phyloP scores from a whole-genome alignment of 2,888 invertebrate species.

The Watsonalla cultraria region DNA sequence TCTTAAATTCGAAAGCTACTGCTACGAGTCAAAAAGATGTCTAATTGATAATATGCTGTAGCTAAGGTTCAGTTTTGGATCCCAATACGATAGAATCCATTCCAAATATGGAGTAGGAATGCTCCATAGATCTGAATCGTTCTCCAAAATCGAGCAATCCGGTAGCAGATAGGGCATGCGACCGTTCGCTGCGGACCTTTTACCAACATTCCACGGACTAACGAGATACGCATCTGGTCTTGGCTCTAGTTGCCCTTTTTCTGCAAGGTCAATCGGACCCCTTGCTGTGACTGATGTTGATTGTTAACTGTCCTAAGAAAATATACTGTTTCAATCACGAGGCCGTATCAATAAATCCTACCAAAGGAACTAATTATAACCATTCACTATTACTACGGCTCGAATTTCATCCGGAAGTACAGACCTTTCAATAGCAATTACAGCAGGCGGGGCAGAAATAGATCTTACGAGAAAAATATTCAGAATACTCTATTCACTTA shows the following conservation, averaged over 20 bases:
- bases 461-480: too few relatives aligned
- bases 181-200: background rate
- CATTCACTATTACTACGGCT: background rate
- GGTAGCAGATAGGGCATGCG: background rate
- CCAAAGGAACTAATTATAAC: background rate
- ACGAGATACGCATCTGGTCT: slow-evolving; percentile 14
- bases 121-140: background rate
- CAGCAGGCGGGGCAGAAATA: too few relatives aligned
- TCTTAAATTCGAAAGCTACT: too few relatives aligned
- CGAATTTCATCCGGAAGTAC: background rate
- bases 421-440: background rate
- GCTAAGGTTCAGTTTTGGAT: too few relatives aligned
- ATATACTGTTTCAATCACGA: background rate
- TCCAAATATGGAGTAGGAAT: background rate
- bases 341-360: background rate
- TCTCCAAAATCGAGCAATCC: background rate
- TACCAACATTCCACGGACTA: slow-evolving; percentile 10
- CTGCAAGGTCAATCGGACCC: slow-evolving; percentile 1
- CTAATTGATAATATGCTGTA: too few relatives aligned
- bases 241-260: slow-evolving; percentile 1
- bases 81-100: too few relatives aligned
- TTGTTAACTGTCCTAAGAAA: slow-evolving; percentile 9
- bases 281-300: slow-evolving; percentile 12
- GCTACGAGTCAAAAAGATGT: too few relatives aligned
- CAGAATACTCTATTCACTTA: too few relatives aligned